These are phyloP conservation scores for Adineta ricciae DNA, from an alignment of 2,888 invertebrate species.

Conservation along the genomic window DNA sequence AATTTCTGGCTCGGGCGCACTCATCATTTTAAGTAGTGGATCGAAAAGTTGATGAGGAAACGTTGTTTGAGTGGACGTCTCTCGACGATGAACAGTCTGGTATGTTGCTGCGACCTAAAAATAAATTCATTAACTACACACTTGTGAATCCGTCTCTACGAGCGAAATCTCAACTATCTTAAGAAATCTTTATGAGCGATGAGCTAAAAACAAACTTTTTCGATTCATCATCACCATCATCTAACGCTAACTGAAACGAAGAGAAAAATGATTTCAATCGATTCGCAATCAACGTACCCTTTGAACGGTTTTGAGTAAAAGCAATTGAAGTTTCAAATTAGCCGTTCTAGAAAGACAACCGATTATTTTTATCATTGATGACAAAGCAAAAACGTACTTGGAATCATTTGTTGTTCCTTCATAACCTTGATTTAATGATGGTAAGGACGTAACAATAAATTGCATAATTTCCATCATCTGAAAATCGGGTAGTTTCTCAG, in stretches of 20 bases:
- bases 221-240: neutral
- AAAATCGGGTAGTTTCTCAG: conserved; percentile 94
- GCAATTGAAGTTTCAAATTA: neutral
- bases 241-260: neutral
- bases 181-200: neutral
- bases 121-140: neutral
- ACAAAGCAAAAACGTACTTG: too few relatives aligned
- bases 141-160: too few relatives aligned
- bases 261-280: neutral
- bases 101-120: conserved; percentile 36
- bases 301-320: neutral
- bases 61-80: conserved; percentile 52
- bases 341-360: neutral
- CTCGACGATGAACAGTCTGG: conserved; percentile 36
- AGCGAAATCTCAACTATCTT: too few relatives aligned
- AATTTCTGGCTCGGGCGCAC: conserved; percentile 66
- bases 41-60: conserved; percentile 89
- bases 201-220: neutral
- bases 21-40: conserved; percentile 72
- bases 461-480: conserved; percentile 93
- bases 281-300: neutral
- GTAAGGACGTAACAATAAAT: conserved; percentile 94
- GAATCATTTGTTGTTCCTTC: neutral
- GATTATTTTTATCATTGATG: too few relatives aligned
- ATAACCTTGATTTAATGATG: conserved; percentile 49